Percentiles rank a stretch among this genome's conserved stretches.
Evolutionary conservation across 2,113 vertebrate genomes (phyloP).

Genomic region (Grus americana): DNA sequence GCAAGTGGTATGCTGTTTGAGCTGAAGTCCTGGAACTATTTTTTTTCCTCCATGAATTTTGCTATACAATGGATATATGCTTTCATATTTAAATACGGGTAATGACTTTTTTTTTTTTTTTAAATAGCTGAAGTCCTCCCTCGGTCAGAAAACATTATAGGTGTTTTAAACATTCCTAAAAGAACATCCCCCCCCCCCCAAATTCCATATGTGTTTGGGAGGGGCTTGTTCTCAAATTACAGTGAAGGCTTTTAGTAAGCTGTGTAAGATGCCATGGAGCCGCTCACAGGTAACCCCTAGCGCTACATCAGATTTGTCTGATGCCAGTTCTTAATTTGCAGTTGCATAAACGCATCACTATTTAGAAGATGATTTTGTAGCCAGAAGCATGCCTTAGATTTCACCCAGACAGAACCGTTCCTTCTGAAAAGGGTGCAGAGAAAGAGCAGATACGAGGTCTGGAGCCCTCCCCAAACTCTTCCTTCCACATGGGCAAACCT

Average conservation of each 20-base stretch:
- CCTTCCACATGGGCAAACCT: neutral
- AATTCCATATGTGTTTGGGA: neutral
- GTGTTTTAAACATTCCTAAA: neutral
- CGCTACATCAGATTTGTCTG: neutral
- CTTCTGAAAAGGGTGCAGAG: neutral
- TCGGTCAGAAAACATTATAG: neutral
- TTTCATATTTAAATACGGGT: neutral
- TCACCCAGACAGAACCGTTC: neutral
- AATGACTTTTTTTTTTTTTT: neutral
- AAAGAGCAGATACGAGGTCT: no score
- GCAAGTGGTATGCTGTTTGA: neutral
- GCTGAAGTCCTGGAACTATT: neutral
- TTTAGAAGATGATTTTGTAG: neutral
- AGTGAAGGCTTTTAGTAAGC: neutral
- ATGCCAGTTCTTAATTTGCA: neutral
- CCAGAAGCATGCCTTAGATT: neutral
- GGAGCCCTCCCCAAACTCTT: neutral
- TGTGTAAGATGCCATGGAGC: no score
- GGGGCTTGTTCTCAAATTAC: neutral
- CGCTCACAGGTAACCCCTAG: neutral
- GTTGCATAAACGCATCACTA: neutral
- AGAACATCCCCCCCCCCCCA: rapidly evolving
- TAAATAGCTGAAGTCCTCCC: neutral
- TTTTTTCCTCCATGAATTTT: neutral
- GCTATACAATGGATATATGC: neutral